Conservation (phyloP, 2,797 vertebrate species). For the Gephyroberyx darwinii region DNA sequence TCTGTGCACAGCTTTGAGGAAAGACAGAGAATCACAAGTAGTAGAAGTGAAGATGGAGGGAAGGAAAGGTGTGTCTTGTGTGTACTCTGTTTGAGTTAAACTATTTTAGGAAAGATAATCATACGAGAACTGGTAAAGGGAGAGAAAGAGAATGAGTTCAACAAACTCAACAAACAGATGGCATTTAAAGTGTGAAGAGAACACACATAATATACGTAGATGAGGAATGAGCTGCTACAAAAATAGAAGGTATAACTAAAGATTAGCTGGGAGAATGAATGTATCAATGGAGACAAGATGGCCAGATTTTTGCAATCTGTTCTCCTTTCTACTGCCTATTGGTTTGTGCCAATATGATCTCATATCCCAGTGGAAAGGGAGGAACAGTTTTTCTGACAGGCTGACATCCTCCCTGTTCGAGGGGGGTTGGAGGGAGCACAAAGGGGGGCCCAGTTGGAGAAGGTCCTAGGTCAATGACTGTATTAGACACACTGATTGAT, state of each 20-base stretch:
- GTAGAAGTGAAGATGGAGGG: constrained; percentile 7
- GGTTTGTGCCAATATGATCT: constrained; percentile 58
- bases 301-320: constrained; percentile 38
- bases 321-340: constrained; percentile 48
- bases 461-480: constrained; percentile 75
- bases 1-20: background rate
- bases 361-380: constrained; percentile 55
- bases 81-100: constrained; percentile 19
- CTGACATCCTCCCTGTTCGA: constrained; percentile 55
- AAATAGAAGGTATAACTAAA: constrained; percentile 24
- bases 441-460: constrained; percentile 50
- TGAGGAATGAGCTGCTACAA: background rate
- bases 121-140: no score
- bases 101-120: constrained; percentile 9
- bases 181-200: background rate
- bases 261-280: constrained; percentile 52
- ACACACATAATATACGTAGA: background rate
- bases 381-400: constrained; percentile 55
- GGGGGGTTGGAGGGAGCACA: constrained; percentile 44
- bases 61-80: constrained; percentile 2
- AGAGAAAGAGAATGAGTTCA: background rate
- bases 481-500: constrained; percentile 78
- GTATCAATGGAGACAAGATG: constrained; percentile 51
- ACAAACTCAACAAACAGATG: background rate
- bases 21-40: background rate